These are phyloP conservation scores for Microcebus murinus DNA, from an alignment of 2,113 vertebrate genomes.

Conservation along the genomic window DNA sequence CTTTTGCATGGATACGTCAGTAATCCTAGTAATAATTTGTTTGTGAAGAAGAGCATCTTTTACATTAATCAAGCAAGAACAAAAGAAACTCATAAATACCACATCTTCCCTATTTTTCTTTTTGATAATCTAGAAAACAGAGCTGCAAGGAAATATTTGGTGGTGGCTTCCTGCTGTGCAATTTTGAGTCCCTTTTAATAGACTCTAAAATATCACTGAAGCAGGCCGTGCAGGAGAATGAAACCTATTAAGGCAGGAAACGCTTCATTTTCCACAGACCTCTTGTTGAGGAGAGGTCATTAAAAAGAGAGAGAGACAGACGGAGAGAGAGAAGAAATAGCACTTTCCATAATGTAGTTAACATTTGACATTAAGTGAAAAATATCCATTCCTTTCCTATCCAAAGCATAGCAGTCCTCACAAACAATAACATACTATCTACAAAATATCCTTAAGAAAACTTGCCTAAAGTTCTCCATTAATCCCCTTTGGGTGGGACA, in stretches of 20 bases:
- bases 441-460: constrained; percentile 32
- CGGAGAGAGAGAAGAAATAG: background rate
- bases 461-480: background rate
- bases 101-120: background rate
- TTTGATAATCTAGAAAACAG: constrained; percentile 60
- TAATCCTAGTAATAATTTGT: constrained; percentile 28
- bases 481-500: background rate
- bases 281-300: constrained; percentile 60
- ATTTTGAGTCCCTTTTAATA: constrained; percentile 65
- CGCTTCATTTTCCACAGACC: constrained; percentile 64
- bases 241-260: constrained; percentile 74
- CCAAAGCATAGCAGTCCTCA: background rate
- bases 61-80: background rate
- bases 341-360: constrained; percentile 51
- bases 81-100: constrained; percentile 24
- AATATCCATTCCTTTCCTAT: background rate
- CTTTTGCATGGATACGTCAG: background rate
- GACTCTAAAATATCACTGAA: constrained; percentile 64
- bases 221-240: background rate
- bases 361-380: constrained; percentile 61
- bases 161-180: constrained; percentile 63
- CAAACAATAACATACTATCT: background rate
- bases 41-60: background rate
- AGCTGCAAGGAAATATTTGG: constrained; percentile 40
- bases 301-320: background rate